These are phyloP conservation scores for Xerus rutilus DNA, from an alignment of 2,797 vertebrate species.

Conservation along the genomic window DNA sequence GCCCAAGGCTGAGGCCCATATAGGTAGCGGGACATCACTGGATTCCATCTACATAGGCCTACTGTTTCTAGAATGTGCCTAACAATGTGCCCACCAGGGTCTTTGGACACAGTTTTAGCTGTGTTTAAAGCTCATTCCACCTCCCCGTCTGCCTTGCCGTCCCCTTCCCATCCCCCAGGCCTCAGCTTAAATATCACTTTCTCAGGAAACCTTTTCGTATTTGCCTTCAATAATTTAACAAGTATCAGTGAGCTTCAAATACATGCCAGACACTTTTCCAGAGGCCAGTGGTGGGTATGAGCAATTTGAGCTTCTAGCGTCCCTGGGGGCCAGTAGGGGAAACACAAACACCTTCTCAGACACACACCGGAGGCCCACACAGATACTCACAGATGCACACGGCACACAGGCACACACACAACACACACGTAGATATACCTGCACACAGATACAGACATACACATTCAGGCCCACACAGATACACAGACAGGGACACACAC, in stretches of 20 bases:
- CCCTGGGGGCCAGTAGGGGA: not conserved
- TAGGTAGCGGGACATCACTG: not conserved
- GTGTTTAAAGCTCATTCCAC: rapidly evolving
- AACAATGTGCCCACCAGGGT: not conserved
- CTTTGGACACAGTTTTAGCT: not conserved
- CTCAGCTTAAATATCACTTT: not conserved
- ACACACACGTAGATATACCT: too few species aligned
- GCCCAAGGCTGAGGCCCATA: not conserved
- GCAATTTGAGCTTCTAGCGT: not conserved
- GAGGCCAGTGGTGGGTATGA: not conserved
- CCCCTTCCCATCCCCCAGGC: not conserved
- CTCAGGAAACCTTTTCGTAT: constrained; percentile 1
- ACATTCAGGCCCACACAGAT: not conserved
- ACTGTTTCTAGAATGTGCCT: not conserved
- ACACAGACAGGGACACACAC: not conserved
- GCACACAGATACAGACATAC: not conserved
- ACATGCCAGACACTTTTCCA: not conserved
- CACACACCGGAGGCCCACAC: not conserved
- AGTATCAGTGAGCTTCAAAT: not conserved
- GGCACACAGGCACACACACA: not conserved
- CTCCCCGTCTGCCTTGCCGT: not conserved
- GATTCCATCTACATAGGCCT: not conserved
- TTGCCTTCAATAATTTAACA: constrained; percentile 21
- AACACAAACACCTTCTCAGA: not conserved
- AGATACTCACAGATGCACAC: not conserved